Base-by-base conservation (phyloP, 2,113 vertebrate species). In the Haemorhous mexicanus region DNA sequence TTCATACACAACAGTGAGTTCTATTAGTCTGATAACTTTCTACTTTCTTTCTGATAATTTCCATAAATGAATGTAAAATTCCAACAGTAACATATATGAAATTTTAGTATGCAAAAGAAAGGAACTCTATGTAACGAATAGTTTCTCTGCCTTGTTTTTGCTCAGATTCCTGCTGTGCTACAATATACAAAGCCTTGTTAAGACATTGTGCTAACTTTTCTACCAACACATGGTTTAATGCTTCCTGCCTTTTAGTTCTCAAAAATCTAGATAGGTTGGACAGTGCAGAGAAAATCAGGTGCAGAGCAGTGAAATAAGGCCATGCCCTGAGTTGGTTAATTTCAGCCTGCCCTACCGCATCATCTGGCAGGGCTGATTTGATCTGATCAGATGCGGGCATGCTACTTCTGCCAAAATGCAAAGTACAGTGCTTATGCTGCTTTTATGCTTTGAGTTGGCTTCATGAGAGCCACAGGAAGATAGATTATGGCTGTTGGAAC, bases 291-390 rank as follows among this genome's bases (percentile, higher is more conserved):
- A 74, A 81, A 90, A 87, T 52, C 43, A 92, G 73, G 93, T 74
- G 64, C 88, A 90, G 81, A 12, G 18, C 75, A 74, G 72, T 91
- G 72, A 80, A 93, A 62, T 58, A 89, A 89, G 73, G 66, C 76
- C 58, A 8, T 82, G 61, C 24, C 73, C 46, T 0, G 77, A 80
- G 86, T 18, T 92, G 94, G 96, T 93, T 95, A 94, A 97, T 93
- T 94, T 89, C 86, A 77, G 76, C 16, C 86, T 92, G 84, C 66
- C 77, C 93, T 92, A 74, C 95, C 0, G 47, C 93, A 94, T 96
- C 94, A 95, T 92, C 96, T 95, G 92, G 95, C 96, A 94, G 91
- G 78, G 73, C 83, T 95, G 94, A 97, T 89, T 73, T 97, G 96
- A 95, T 95, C 84, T 96, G 95, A 94, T 97, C 94, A 90, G 96